Base-by-base conservation (phyloP, 1,140 invertebrate genomes). In the Drosophila bocqueti region DNA sequence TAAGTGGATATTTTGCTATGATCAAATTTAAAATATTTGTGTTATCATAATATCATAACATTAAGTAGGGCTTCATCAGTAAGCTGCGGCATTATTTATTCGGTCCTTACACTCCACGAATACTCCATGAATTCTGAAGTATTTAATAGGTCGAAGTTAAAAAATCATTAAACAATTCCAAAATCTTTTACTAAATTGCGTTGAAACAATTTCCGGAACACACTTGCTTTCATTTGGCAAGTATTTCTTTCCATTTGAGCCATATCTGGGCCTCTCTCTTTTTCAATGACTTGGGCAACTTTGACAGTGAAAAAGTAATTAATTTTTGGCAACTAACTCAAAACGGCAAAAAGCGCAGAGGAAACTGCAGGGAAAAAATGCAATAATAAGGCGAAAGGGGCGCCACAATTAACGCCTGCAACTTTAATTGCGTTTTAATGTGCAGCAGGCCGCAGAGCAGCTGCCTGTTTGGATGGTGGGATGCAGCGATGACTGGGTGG, bases 401-500 rank as follows among this genome's bases (percentile, higher is more conserved):
- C 67, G 74, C 16, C 78, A 76, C 85, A 89, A 89, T 89, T 85
- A 85, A 82, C 86, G 85, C 78, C 52, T 79, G 79, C 81, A 79
- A 89, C 85, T 85, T 89, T 81, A 90, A 89, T 81, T 90, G 85
- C 84, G 79, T 90, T 90, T 79, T 79, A 89, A 90, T 90, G 66
- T 77, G 72, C 74, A 78, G 42, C 69, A 57, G 74, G 58, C 65
- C 75, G 43, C 75, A 78, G 55, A 76, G 46, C 34, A 46, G 18
- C 54, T 40, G 45, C n/a, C 42, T 34, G 55, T 61, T 55, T 63
- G 69, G 49, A 16, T 57, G 45, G 31, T 54, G 21, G 21, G 34
- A 13, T 24, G 38, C 11, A 21, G 34, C 29, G 26, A 36, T 26
- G 58, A 13, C 46, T 63, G 73, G 54, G 47, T 57, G 61, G 24